Base-by-base conservation (phyloP, 1,140 invertebrate genomes). In the Drosophila truncata region DNA sequence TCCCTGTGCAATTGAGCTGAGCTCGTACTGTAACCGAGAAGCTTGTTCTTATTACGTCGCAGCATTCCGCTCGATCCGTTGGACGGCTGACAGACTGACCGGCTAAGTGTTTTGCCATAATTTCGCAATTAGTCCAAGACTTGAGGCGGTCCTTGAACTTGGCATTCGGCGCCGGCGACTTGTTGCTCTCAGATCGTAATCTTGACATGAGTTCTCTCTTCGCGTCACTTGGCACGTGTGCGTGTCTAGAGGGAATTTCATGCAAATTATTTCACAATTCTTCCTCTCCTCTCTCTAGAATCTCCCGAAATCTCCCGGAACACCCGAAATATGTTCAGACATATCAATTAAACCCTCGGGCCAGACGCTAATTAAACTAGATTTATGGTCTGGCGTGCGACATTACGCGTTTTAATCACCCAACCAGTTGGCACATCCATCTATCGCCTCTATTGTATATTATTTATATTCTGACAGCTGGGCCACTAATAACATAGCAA, bases 71-170 rank as follows among this genome's bases (percentile, higher is more conserved):
- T 44, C 44, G 39, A 75, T 52, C 29, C 27, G 65, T 20, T 62
- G 57, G 27, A 35, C 33, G 44, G 13, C 16, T 39, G 20, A 18
- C 35, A 6, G n/a, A 33, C 65, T 39, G 65, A 44, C 52, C 33
- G 52, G 13, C 63, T 67, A 70, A 70, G 62, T 70, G 66, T 67
- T 54, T 70, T 70, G 62, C 66, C 66, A 64, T 78, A 74, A 78
- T 79, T 64, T 81, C 39, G 66, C 73, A 77, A 78, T 78, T 74
- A 72, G 50, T 69, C 58, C 62, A 65, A 64, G 44, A 75, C 62
- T 73, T 67, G 54, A 69, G 58, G 82, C 61, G 82, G 78, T 91
- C 80, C 76, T 82, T 86, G 86, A 91, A 86, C 86, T 91, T 90
- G 86, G 58, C 71, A 77, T 71, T 82, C 47, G 31, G 52, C 66